phyloP scores from a whole-genome alignment of 2,113 vertebrate species.

The Typhlomys cinereus region DNA sequence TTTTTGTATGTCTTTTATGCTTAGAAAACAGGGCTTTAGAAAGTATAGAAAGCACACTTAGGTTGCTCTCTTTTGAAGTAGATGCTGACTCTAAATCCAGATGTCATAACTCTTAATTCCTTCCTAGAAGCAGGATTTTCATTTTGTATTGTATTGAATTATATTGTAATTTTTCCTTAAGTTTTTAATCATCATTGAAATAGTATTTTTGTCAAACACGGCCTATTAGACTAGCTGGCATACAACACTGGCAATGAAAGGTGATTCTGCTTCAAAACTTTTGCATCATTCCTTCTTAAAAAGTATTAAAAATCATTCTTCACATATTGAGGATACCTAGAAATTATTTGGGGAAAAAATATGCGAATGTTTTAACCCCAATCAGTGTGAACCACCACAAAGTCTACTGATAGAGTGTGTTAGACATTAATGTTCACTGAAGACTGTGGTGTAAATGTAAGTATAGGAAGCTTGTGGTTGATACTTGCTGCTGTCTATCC shows the following conservation, averaged over 20 bases:
- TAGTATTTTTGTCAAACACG: neutral
- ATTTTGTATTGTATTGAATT: too few relatives aligned
- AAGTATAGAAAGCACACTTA: neutral
- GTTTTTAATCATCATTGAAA: neutral
- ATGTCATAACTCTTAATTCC: neutral
- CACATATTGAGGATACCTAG: neutral
- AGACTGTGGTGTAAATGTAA: neutral
- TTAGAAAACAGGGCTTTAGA: neutral
- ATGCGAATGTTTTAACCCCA: neutral
- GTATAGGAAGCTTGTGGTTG: neutral
- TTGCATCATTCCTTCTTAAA: neutral
- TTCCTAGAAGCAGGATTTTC: neutral
- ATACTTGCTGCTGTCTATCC: neutral
- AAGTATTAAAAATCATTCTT: neutral
- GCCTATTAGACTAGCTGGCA: neutral
- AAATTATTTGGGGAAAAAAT: conserved; percentile 4
- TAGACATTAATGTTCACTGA: neutral
- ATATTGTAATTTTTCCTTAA: too few relatives aligned
- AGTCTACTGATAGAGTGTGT: neutral
- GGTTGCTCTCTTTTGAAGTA: neutral
- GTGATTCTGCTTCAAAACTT: neutral
- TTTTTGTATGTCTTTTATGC: neutral
- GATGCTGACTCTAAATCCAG: neutral
- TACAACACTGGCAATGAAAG: neutral
- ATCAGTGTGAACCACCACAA: neutral